Evolutionary conservation across 2,797 vertebrate genomes (phyloP).

Genomic region (Chrysocyon brachyurus): DNA sequence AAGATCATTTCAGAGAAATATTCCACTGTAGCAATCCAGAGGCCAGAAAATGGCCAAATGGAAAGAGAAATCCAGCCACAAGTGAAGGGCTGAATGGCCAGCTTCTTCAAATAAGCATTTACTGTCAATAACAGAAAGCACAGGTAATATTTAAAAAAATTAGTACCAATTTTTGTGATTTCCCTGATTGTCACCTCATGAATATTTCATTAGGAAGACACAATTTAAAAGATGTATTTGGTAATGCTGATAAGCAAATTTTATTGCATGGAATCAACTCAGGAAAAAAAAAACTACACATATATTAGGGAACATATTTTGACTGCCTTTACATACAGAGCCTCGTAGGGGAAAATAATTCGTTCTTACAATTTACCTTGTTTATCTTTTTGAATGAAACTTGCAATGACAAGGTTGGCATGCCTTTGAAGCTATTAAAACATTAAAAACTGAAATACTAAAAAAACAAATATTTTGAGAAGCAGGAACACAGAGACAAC

Average conservation of each 20-base stretch:
- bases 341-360: neutral
- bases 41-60: neutral
- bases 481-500: neutral
- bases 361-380: neutral
- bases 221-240: constrained; percentile 40
- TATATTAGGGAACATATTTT: neutral
- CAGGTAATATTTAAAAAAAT: neutral
- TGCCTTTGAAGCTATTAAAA: neutral
- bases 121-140: neutral
- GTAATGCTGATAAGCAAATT: neutral
- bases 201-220: constrained; percentile 13
- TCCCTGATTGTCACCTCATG: neutral
- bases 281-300: neutral
- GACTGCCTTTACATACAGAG: constrained; percentile 4
- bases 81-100: neutral
- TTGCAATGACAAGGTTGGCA: neutral
- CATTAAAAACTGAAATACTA: constrained; percentile 39
- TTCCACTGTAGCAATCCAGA: neutral
- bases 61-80: neutral
- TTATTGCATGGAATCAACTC: neutral
- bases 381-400: constrained; percentile 58
- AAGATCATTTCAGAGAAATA: constrained; percentile 7
- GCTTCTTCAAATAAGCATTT: neutral
- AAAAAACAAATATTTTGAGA: constrained; percentile 53
- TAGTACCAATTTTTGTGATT: neutral